phyloP scores from a whole-genome alignment of 2,797 vertebrate species.

The Valencia hispanica region DNA sequence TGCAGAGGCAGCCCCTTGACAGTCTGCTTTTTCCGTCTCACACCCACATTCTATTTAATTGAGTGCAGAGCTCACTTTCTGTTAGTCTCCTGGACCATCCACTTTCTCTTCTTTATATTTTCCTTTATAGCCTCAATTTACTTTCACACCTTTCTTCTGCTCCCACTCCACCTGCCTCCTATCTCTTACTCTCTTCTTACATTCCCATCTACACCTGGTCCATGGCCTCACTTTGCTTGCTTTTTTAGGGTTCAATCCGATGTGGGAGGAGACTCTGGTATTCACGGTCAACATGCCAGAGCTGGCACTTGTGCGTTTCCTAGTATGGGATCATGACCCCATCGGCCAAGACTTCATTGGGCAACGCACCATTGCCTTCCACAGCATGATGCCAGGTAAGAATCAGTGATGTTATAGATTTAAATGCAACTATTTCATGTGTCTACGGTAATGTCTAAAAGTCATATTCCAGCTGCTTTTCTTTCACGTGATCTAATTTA shows the following conservation, averaged over 20 bases:
- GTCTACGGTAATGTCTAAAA: not conserved
- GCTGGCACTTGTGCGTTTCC: constrained; percentile 91
- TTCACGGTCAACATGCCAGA: constrained; percentile 95
- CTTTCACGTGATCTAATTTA: not conserved
- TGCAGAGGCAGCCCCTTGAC: constrained; percentile 45
- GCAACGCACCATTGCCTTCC: constrained; percentile 94
- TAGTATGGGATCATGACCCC: constrained; percentile 98
- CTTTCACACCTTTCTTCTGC: not conserved
- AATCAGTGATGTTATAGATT: not conserved
- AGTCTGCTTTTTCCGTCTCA: constrained; percentile 21
- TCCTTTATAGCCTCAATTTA: not conserved
- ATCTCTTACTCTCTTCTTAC: no score
- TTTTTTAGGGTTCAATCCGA: constrained; percentile 92
- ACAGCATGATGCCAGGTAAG: constrained; percentile 95
- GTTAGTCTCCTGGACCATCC: constrained; percentile 22
- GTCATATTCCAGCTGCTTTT: not conserved
- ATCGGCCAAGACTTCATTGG: constrained; percentile 98
- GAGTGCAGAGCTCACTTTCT: constrained; percentile 47
- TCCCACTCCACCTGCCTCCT: not conserved
- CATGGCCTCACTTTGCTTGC: not conserved
- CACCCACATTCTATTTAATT: constrained; percentile 59
- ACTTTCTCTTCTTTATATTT: constrained; percentile 12
- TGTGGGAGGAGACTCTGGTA: constrained; percentile 98
- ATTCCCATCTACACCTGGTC: not conserved
- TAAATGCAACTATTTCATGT: not conserved